Percentiles rank a stretch among this genome's conserved stretches.
Conservation (phyloP, 2,888 invertebrate species). For the Xestia xanthographa region DNA sequence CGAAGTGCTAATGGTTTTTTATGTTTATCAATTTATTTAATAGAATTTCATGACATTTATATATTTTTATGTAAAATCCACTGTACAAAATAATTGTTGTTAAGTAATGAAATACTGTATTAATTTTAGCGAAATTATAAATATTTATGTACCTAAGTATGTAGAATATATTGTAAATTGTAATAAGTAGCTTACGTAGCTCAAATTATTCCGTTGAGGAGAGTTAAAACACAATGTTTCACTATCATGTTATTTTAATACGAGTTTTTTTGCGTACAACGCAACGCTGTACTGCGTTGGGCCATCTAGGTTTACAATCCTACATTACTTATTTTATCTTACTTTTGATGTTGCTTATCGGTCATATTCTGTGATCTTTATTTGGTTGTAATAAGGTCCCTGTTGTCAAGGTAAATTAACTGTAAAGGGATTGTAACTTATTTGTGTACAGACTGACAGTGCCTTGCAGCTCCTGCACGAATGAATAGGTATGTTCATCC, state of each 20-base stretch:
- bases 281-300: not conserved
- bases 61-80: constrained; percentile 23
- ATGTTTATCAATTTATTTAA: not conserved
- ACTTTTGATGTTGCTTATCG: not conserved
- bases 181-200: not conserved
- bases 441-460: constrained; percentile 2
- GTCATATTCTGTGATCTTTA: not conserved
- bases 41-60: not conserved
- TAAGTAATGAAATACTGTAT: constrained; percentile 11
- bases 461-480: not conserved
- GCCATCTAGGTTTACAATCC: not conserved
- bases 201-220: not conserved
- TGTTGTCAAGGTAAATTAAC: not conserved
- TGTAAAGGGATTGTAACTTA: not conserved
- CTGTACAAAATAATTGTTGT: constrained; percentile 32
- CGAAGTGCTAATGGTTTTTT: not conserved
- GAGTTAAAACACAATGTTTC: not conserved
- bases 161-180: not conserved
- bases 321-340: too few species aligned
- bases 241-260: not conserved
- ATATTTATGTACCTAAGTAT: constrained; percentile 29
- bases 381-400: not conserved
- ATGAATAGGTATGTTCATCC: not conserved
- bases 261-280: not conserved
- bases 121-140: constrained; percentile 15